These are phyloP conservation scores for Euthynnus affinis DNA, from an alignment of 2,797 vertebrate genomes.

Conservation along the genomic window DNA sequence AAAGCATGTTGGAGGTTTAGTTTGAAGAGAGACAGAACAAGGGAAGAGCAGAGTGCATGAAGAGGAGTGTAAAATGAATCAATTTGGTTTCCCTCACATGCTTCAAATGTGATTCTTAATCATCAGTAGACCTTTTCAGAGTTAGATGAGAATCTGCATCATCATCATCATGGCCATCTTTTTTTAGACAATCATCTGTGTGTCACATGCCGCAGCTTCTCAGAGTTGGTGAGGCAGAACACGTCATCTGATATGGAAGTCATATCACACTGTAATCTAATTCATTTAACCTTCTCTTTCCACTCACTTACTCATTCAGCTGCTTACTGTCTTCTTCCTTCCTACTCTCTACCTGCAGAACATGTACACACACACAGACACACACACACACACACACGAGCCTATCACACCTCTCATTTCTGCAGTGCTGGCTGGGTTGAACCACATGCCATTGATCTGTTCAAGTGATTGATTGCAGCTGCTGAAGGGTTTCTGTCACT, in stretches of 20 bases:
- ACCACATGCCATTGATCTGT: conserved; percentile 66
- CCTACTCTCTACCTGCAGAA: conserved; percentile 30
- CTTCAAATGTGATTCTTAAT: conserved; percentile 33
- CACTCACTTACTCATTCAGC: conserved; percentile 25
- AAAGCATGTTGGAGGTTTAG: conserved; percentile 5
- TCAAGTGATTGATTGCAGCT: conserved; percentile 68
- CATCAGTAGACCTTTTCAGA: conserved; percentile 38
- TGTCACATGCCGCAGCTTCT: conserved; percentile 50
- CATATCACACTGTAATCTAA: conserved; percentile 45
- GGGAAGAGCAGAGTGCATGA: not conserved
- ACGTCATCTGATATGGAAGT: conserved; percentile 50
- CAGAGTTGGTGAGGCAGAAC: conserved; percentile 28
- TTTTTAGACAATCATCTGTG: conserved; percentile 19
- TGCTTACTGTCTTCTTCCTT: conserved; percentile 25
- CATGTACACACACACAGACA: conserved; percentile 8
- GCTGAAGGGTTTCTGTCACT: conserved; percentile 60
- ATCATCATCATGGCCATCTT: conserved; percentile 24
- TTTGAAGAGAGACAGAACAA: not conserved
- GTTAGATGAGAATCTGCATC: conserved; percentile 27
- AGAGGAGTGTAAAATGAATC: conserved; percentile 7
- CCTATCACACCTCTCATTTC: conserved; percentile 55
- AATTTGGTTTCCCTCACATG: conserved; percentile 31
- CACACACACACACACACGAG: conserved; percentile 21
- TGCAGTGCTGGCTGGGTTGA: conserved; percentile 60
- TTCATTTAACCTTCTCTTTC: conserved; percentile 46